phyloP scores from a whole-genome alignment of 1,140 invertebrate species.

The Drosophila pseudoobscura region DNA sequence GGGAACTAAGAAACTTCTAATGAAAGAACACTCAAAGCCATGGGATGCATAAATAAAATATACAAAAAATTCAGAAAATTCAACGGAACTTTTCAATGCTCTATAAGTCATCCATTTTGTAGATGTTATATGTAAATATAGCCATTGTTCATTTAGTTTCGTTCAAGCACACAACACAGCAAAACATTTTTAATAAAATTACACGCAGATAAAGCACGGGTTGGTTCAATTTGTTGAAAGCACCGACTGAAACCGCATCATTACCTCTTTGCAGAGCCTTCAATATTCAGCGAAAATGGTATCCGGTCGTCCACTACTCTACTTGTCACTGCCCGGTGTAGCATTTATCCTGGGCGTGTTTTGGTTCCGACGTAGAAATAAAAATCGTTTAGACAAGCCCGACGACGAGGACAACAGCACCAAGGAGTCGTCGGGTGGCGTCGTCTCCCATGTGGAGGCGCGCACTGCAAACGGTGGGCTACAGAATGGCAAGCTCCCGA shows the following conservation, averaged over 20 bases:
- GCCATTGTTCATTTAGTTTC: too few relatives aligned
- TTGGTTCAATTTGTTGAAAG: too few relatives aligned
- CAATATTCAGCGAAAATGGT: conserved; percentile 83
- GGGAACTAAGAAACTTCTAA: too few relatives aligned
- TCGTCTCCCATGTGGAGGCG: conserved; percentile 15
- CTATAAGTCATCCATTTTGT: too few relatives aligned
- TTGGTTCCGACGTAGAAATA: conserved; percentile 83
- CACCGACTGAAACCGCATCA: not conserved
- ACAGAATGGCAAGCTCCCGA: conserved; percentile 60
- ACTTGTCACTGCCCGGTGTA: conserved; percentile 82
- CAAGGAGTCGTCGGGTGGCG: conserved; percentile 17
- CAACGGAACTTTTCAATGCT: too few relatives aligned
- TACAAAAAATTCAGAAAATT: too few relatives aligned
- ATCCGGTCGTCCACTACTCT: conserved; percentile 82
- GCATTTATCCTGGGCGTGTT: conserved; percentile 82
- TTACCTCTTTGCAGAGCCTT: conserved; percentile 59
- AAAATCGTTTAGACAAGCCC: conserved; percentile 76
- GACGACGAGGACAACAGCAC: conserved; percentile 58
- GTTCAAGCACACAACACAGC: too few relatives aligned
- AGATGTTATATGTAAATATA: too few relatives aligned
- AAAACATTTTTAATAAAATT: too few relatives aligned
- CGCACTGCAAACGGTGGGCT: conserved; percentile 53
- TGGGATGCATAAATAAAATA: too few relatives aligned
- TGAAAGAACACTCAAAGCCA: too few relatives aligned
- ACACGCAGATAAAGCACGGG: too few relatives aligned